Percentiles rank a stretch among this genome's conserved stretches.
Evolutionary conservation across 2,888 invertebrate genomes (phyloP).

Genomic region (Chrysolina oricalcia): DNA sequence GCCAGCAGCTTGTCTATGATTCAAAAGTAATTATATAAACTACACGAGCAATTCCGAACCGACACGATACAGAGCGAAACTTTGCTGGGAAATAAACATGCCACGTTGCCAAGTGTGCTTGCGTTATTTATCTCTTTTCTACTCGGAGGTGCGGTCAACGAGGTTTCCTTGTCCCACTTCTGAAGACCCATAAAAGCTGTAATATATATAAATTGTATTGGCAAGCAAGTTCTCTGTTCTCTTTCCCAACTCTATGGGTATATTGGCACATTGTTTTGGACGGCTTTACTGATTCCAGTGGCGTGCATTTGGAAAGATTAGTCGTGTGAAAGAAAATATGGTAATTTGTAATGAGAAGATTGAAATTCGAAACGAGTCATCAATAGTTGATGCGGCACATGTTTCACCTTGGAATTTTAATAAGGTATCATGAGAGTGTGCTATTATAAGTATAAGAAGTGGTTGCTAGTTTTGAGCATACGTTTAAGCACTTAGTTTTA

Average conservation of each 20-base stretch:
- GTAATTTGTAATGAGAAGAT: too few relatives aligned
- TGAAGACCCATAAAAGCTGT: conserved; percentile 35
- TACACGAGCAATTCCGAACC: conserved; percentile 50
- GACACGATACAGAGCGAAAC: conserved; percentile 44
- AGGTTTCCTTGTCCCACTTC: conserved; percentile 41
- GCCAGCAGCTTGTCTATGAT: conserved; percentile 54
- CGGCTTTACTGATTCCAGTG: conserved; percentile 31
- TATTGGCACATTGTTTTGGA: conserved; percentile 47
- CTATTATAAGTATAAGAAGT: too few relatives aligned
- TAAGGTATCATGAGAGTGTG: too few relatives aligned
- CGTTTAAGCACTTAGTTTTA: too few relatives aligned
- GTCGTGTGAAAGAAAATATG: too few relatives aligned
- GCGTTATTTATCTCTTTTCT: conserved; percentile 42
- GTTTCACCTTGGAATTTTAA: too few relatives aligned
- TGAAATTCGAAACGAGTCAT: too few relatives aligned
- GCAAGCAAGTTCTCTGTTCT: conserved; percentile 28
- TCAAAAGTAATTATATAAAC: conserved; percentile 60
- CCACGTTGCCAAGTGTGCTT: conserved; percentile 50
- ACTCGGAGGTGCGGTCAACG: conserved; percentile 21
- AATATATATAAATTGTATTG: conserved; percentile 44
- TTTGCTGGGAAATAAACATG: conserved; percentile 47
- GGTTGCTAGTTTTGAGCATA: too few relatives aligned
- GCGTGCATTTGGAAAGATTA: conserved; percentile 19
- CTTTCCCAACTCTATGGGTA: conserved; percentile 36
- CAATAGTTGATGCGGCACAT: too few relatives aligned